A percentile compares a stretch with the other conserved stretches of the same genome.
phyloP scores from a whole-genome alignment of 2,797 vertebrate genomes.

The Chaenodraco wilsoni region DNA sequence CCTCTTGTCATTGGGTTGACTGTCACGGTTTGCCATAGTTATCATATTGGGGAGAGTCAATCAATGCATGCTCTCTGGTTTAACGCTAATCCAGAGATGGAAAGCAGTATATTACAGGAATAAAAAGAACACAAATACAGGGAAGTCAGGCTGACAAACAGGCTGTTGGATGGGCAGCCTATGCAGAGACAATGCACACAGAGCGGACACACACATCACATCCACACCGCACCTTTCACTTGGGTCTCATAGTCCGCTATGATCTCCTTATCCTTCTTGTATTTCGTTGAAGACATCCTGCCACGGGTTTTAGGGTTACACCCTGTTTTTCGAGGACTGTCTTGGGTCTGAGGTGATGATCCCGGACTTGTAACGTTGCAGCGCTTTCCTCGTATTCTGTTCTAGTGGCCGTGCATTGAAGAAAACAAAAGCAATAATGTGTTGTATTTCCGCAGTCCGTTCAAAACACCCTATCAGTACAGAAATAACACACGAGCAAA shows the following conservation, averaged over 20 bases:
- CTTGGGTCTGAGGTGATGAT: slow-evolving; percentile 55
- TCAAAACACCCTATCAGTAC: slow-evolving; percentile 24
- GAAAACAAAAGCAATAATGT: slow-evolving; percentile 37
- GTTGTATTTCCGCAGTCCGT: slow-evolving; percentile 37
- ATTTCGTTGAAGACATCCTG: slow-evolving; percentile 93
- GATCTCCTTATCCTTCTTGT: slow-evolving; percentile 98
- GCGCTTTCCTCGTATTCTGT: slow-evolving; percentile 33
- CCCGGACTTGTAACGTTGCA: slow-evolving; percentile 49
- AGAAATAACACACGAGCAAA: slow-evolving; percentile 22
- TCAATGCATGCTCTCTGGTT: not conserved
- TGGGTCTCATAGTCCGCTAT: slow-evolving; percentile 97
- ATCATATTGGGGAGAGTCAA: slow-evolving; percentile 29
- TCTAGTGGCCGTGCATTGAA: slow-evolving; percentile 41
- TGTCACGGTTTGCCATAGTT: slow-evolving; percentile 50
- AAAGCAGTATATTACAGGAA: not conserved
- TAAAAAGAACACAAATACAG: not conserved
- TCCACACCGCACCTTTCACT: slow-evolving; percentile 91
- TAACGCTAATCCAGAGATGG: not conserved
- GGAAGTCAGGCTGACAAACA: slow-evolving; percentile 3
- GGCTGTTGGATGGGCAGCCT: slow-evolving; percentile 3
- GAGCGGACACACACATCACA: slow-evolving; percentile 21
- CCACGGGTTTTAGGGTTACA: slow-evolving; percentile 68
- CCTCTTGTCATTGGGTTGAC: slow-evolving; percentile 39
- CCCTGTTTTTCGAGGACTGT: slow-evolving; percentile 64
- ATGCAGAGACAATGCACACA: slow-evolving; percentile 42